Conservation (phyloP, 2,888 invertebrate genomes). For the Drosophila dives region DNA sequence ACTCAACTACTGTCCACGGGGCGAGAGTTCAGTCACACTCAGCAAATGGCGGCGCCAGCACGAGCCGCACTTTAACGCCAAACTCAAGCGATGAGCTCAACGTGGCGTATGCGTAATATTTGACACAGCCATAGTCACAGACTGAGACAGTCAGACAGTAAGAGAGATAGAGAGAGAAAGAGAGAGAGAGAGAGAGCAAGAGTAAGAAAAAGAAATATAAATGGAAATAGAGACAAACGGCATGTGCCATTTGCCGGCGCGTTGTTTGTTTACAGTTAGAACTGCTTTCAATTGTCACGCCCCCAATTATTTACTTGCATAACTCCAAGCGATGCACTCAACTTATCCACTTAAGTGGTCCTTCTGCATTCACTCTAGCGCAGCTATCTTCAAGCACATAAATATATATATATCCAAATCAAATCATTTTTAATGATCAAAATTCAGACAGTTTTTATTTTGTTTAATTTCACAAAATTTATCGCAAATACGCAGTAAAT, state of each 20-base stretch:
- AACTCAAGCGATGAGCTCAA: constrained; percentile 12
- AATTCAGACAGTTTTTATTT: neutral
- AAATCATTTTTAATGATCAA: neutral
- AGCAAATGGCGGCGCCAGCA: constrained; percentile 63
- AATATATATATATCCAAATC: neutral
- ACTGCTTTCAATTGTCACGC: constrained; percentile 37
- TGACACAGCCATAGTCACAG: neutral
- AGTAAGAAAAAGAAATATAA: too few species aligned
- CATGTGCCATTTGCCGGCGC: constrained; percentile 30
- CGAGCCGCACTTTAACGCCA: constrained; percentile 27
- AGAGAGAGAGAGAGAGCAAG: neutral
- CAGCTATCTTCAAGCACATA: neutral
- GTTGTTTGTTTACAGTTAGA: constrained; percentile 20
- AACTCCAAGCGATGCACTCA: neutral
- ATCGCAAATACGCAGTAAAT: neutral
- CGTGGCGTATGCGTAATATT: constrained; percentile 56
- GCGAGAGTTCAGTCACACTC: constrained; percentile 59
- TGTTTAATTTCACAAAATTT: neutral
- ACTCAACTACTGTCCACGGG: constrained; percentile 19
- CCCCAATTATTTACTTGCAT: constrained; percentile 31
- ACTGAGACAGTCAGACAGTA: too few species aligned
- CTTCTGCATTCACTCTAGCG: neutral
- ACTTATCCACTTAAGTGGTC: neutral
- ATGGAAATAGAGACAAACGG: constrained; percentile 1
- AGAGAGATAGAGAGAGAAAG: neutral